phyloP scores from a whole-genome alignment of 35 echinoderm and acorn worm genomes.

The Hemicentrotus pulcherrimus region DNA sequence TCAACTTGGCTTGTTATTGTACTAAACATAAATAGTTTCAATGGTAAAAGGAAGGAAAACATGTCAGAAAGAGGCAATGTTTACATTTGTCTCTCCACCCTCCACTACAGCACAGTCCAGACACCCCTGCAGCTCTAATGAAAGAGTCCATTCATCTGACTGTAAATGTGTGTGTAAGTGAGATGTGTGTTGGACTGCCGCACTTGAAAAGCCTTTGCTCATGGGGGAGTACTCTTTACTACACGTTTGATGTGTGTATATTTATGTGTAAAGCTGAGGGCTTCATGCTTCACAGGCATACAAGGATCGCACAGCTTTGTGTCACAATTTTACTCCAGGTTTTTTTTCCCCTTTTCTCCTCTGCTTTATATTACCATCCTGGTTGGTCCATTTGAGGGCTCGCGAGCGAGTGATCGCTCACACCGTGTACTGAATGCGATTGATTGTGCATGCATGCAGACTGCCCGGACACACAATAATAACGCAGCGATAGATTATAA shows the following conservation, averaged over 20 bases:
- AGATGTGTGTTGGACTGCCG: conserved; percentile 31
- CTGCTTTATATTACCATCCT: background rate
- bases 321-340: background rate
- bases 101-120: background rate
- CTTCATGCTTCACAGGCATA: background rate
- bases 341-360: background rate
- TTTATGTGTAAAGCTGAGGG: conserved; percentile 45
- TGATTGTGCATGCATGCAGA: conserved; percentile 48
- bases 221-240: conserved; percentile 42
- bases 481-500: conserved; percentile 4
- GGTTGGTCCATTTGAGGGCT: conserved; percentile 32
- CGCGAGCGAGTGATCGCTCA: conserved; percentile 22
- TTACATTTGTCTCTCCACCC: background rate
- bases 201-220: conserved; percentile 8
- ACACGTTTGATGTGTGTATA: conserved; percentile 46
- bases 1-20: background rate
- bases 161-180: conserved; percentile 47
- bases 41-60: background rate
- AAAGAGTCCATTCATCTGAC: conserved; percentile 1
- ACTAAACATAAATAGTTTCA: background rate
- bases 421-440: conserved; percentile 22
- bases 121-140: conserved; percentile 31
- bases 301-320: conserved; percentile 13
- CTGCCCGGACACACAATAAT: background rate
- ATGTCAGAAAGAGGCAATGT: background rate